phyloP scores from a whole-genome alignment of 2,797 vertebrate genomes.

The Steatocranus sp. region DNA sequence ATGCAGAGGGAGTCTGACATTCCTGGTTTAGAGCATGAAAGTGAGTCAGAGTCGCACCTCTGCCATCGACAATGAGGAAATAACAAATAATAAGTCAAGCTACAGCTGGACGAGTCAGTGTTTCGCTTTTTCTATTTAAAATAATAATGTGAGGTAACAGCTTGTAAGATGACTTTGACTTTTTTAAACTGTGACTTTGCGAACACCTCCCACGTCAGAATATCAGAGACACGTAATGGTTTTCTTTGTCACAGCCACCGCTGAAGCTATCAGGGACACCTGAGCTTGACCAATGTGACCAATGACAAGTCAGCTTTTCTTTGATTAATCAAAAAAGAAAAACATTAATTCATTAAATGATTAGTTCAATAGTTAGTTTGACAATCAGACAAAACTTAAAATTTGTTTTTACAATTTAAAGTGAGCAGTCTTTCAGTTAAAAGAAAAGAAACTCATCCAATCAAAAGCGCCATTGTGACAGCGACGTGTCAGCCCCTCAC shows the following conservation, averaged over 20 bases:
- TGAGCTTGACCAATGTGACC: background rate
- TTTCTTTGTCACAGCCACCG: background rate
- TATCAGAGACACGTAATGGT: background rate
- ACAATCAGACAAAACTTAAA: background rate
- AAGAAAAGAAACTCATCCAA: constrained; percentile 42
- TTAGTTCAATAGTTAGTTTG: background rate
- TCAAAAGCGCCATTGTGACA: constrained; percentile 48
- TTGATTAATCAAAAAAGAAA: background rate
- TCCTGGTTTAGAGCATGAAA: background rate
- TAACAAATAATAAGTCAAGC: background rate
- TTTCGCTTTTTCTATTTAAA: fast-evolving
- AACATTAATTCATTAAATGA: background rate
- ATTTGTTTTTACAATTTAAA: background rate
- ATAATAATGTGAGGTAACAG: background rate
- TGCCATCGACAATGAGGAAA: background rate
- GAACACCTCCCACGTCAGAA: background rate
- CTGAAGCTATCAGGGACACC: background rate
- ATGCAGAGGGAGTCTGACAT: background rate
- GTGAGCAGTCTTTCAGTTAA: background rate
- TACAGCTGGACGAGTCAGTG: background rate
- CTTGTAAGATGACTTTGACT: background rate
- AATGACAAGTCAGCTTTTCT: background rate
- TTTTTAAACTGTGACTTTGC: background rate
- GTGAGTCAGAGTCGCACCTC: background rate
- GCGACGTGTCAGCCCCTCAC: constrained; percentile 67